These are phyloP conservation scores for Miltochrista miniata DNA, from an alignment of 2,888 invertebrate genomes.

Conservation along the genomic window DNA sequence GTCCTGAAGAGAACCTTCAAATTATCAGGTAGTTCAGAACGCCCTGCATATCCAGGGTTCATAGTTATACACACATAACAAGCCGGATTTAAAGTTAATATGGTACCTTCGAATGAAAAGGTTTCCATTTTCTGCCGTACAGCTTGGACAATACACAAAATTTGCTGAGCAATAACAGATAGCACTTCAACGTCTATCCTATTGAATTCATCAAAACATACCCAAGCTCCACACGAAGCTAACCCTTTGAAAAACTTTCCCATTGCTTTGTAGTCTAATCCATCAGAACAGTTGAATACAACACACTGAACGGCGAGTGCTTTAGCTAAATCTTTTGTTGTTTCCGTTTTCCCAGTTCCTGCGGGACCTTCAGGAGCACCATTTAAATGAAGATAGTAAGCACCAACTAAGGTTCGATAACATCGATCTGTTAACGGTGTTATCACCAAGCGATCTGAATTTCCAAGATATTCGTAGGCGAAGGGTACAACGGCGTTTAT, in stretches of 20 bases:
- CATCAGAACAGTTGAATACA: constrained; percentile 94
- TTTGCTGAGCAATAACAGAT: constrained; percentile 94
- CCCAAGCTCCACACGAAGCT: constrained; percentile 93
- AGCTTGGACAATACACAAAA: constrained; percentile 90
- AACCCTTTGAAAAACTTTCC: constrained; percentile 93
- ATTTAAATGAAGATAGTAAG: constrained; percentile 92
- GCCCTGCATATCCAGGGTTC: constrained; percentile 92
- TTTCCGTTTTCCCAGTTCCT: constrained; percentile 95
- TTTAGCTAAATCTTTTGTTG: constrained; percentile 96
- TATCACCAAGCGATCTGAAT: constrained; percentile 89
- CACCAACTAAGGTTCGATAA: constrained; percentile 92
- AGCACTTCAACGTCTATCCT: constrained; percentile 93
- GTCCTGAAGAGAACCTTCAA: constrained; percentile 92
- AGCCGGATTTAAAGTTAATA: constrained; percentile 87
- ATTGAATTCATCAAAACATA: constrained; percentile 95
- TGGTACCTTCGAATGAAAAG: constrained; percentile 92
- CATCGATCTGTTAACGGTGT: constrained; percentile 91
- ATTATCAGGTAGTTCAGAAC: constrained; percentile 93
- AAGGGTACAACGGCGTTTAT: constrained; percentile 91
- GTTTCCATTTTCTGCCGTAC: constrained; percentile 85
- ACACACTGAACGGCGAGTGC: constrained; percentile 96
- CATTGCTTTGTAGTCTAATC: constrained; percentile 93
- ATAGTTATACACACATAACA: constrained; percentile 93
- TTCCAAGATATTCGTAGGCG: constrained; percentile 94
- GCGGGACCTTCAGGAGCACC: constrained; percentile 94